Evolutionary conservation across 2,888 invertebrate genomes (phyloP), one percentile per base, ranked within the genome.

Genomic region (Heterodera filipjevi): DNA sequence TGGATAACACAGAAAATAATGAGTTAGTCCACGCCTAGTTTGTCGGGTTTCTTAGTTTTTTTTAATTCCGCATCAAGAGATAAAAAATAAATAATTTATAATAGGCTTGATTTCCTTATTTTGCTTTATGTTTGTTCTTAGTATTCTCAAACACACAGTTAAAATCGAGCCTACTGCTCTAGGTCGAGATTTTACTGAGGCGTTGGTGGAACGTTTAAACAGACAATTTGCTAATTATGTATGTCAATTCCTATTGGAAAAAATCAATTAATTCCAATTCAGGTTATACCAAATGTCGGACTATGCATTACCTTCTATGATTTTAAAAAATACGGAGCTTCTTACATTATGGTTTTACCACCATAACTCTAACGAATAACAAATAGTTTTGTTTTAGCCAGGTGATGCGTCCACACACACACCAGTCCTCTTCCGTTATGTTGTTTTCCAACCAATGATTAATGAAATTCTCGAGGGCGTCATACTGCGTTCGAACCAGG

Each of bases 401-500:
- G 87, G 88, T 22, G 86, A 87, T 72, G 86, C 86, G 10, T 77
- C 80, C 66, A 85, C 84, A 10, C 84, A 86, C 81, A 85, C 84
- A 1, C 80, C 83, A 66, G 86, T 89, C 49, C 81, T 84, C 80
- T 99, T 98, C 90, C 93, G 96, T 71, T 96, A 94, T 89, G 94
- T 98, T 70, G 95, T 99, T 1, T 99, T 99, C 89, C 92, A 96
- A 75, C 99, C 98, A 0, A 93, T 94, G 87, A 92, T 95, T 82
- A 97, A 97, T 90, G 97, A 98, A 91, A 93, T 99, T 78, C 90
- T 99, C 22, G 92, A 94, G 81, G 99, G 98, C 8, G 96, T 95
- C 91, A 95, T 98, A 82, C 93, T 95, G 86, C 94, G 93, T 89
- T 82, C 78, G 5, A 77, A 30, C 77, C 82, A 46, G 74, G 82